Base-by-base conservation (phyloP, 2,113 vertebrate species). In the Saguinus midas region DNA sequence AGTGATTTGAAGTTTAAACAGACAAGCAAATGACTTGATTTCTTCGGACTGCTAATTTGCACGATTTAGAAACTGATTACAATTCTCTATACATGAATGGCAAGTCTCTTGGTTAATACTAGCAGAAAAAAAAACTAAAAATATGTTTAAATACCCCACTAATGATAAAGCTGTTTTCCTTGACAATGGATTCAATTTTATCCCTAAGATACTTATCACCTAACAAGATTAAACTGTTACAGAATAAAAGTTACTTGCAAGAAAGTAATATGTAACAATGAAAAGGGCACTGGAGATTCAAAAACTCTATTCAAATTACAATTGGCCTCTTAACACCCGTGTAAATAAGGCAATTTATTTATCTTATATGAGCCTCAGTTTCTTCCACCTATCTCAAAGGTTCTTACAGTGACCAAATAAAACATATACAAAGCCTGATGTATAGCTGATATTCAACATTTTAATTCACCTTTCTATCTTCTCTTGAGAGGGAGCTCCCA, bases 1-100 rank as follows among this genome's bases (percentile, higher is more conserved):
- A 90, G 35, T 80, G 17, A 90, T 40, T 85, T 87, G 45, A 88
- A 96, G 95, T 90, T 86, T 90, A 90, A 89, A 82, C 75, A 82
- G 80, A 79, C 13, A 66, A 87, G 6, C 93, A 91, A 91, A 97
- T 40, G n/a, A 37, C 37, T 89, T 83, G n/a, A 90, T 43, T 87
- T 92, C 12, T 83, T 87, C 94, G 18, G 37, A 87, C 5, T 83
- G 66, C 57, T 92, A 57, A 79, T 95, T 93, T 94, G 55, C 5
- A 88, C n/a, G 27, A 93, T 76, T 93, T 57, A 55, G 9, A 96
- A 97, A 88, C 10, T 95, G 29, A 93, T 73, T 82, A 10, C 50
- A 81, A 94, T 87, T 87, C 35, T 45, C 55, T 58, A 68, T 16
- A 72, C 17, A 86, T n/a, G 23, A 94, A 89, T 43, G 37, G 23